Percentiles rank a stretch among this genome's conserved stretches.
phyloP scores from a whole-genome alignment of 2,113 vertebrate species.

The Tautogolabrus adspersus region DNA sequence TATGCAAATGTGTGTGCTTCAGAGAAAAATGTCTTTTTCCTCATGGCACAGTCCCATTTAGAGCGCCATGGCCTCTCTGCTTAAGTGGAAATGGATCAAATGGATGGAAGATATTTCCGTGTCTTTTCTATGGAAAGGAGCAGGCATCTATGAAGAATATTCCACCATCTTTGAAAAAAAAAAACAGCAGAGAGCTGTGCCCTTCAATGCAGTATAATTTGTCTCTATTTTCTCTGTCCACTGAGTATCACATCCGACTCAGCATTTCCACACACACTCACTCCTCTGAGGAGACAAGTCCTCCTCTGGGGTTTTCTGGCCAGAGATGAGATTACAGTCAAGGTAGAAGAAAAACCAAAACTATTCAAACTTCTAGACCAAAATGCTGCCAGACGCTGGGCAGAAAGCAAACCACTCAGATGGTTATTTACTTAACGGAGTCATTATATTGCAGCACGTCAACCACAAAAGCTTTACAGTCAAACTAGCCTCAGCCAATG shows the following conservation, averaged over 20 bases:
- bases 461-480: slow-evolving; percentile 25
- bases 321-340: slow-evolving; percentile 33
- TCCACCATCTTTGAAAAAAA: slow-evolving; percentile 45
- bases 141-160: slow-evolving; percentile 38
- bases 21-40: slow-evolving; percentile 56
- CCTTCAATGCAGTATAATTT: slow-evolving; percentile 70
- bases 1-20: slow-evolving; percentile 59
- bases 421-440: slow-evolving; percentile 36
- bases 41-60: slow-evolving; percentile 34
- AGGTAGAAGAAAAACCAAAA: slow-evolving; percentile 30
- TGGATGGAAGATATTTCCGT: slow-evolving; percentile 45
- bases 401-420: slow-evolving; percentile 35
- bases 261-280: slow-evolving; percentile 56
- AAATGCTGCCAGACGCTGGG: slow-evolving; percentile 20
- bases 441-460: slow-evolving; percentile 25
- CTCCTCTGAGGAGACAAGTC: slow-evolving; percentile 47
- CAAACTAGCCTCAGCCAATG: not conserved
- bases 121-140: slow-evolving; percentile 25
- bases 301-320: slow-evolving; percentile 41
- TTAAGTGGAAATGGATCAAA: slow-evolving; percentile 49
- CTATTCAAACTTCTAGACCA: slow-evolving; percentile 25
- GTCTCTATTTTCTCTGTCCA: slow-evolving; percentile 71
- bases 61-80: slow-evolving; percentile 32
- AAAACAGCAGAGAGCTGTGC: slow-evolving; percentile 48
- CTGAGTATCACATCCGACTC: slow-evolving; percentile 51